phyloP scores from a whole-genome alignment of 1,140 invertebrate species.

The Brachystomella parvula region DNA sequence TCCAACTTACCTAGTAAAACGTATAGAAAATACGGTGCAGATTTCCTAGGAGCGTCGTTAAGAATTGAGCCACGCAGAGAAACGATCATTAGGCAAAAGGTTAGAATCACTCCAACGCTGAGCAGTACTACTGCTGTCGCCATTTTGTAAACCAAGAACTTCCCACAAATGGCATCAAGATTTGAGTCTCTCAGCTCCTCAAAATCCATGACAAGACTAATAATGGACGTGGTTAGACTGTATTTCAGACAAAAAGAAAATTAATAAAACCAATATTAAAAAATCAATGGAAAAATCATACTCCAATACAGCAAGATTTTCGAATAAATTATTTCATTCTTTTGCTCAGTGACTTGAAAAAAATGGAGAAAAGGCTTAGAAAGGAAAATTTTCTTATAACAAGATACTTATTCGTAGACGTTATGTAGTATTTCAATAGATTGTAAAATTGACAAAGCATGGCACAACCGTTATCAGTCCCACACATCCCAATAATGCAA shows the following conservation, averaged over 20 bases:
- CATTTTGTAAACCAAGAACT: constrained; percentile 59
- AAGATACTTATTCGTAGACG: too few relatives aligned
- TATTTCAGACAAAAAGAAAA: constrained; percentile 1
- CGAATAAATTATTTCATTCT: not conserved
- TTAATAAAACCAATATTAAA: not conserved
- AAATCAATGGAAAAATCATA: not conserved
- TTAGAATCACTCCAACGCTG: constrained; percentile 57
- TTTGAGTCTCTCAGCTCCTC: constrained; percentile 38
- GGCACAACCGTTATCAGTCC: too few relatives aligned
- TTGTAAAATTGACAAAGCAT: too few relatives aligned
- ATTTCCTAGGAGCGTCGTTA: constrained; percentile 59
- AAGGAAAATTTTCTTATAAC: too few relatives aligned
- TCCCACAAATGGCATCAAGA: constrained; percentile 48
- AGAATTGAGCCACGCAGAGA: constrained; percentile 76
- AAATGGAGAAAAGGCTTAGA: too few relatives aligned
- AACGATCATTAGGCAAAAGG: constrained; percentile 63
- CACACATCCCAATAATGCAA: too few relatives aligned
- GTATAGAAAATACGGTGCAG: constrained; percentile 77
- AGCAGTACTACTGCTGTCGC: constrained; percentile 64
- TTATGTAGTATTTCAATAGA: too few relatives aligned
- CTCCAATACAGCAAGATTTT: not conserved
- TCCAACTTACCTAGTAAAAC: constrained; percentile 68
- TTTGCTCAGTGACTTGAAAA: not conserved
- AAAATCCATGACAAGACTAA: constrained; percentile 52
- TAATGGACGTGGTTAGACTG: constrained; percentile 29